A percentile compares a stretch with the other conserved stretches of the same genome.
phyloP scores from a whole-genome alignment of 1,140 invertebrate genomes.

The Cyclina sinensis region DNA sequence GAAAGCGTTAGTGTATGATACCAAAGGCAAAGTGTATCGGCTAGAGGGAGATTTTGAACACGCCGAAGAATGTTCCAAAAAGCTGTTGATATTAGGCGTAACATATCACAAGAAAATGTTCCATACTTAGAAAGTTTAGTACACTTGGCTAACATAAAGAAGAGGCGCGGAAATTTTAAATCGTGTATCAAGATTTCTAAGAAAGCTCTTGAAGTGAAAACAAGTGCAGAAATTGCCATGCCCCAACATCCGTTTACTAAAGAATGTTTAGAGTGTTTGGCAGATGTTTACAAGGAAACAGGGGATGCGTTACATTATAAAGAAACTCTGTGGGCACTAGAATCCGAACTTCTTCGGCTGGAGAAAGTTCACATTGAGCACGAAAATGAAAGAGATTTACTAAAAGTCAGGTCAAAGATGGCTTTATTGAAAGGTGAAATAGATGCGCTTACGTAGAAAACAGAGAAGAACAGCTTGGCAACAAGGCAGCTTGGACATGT shows the following conservation, averaged over 20 bases:
- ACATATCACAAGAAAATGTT: not conserved
- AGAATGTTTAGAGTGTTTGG: constrained; percentile 45
- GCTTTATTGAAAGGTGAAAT: not conserved
- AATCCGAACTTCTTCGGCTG: constrained; percentile 40
- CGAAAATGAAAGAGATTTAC: not conserved
- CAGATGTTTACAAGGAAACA: constrained; percentile 17
- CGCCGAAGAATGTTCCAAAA: constrained; percentile 50
- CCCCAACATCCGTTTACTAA: constrained; percentile 26
- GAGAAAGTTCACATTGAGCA: constrained; percentile 9
- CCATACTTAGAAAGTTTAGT: constrained; percentile 39
- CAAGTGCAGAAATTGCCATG: not conserved
- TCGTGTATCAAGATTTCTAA: not conserved
- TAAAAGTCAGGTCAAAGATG: not conserved
- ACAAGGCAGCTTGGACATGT: no score
- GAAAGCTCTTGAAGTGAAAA: constrained; percentile 36
- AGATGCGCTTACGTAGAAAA: not conserved
- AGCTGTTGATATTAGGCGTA: not conserved
- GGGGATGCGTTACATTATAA: not conserved
- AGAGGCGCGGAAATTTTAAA: not conserved
- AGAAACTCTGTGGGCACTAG: constrained; percentile 22
- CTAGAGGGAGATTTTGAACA: not conserved
- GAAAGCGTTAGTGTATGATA: constrained; percentile 24
- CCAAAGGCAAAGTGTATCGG: constrained; percentile 38
- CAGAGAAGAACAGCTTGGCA: no score
- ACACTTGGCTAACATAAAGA: not conserved